Percentiles rank a stretch among this genome's conserved stretches.
These are phyloP conservation scores for Dipus sagitta DNA, from an alignment of 2,797 vertebrate species.

Conservation along the genomic window DNA sequence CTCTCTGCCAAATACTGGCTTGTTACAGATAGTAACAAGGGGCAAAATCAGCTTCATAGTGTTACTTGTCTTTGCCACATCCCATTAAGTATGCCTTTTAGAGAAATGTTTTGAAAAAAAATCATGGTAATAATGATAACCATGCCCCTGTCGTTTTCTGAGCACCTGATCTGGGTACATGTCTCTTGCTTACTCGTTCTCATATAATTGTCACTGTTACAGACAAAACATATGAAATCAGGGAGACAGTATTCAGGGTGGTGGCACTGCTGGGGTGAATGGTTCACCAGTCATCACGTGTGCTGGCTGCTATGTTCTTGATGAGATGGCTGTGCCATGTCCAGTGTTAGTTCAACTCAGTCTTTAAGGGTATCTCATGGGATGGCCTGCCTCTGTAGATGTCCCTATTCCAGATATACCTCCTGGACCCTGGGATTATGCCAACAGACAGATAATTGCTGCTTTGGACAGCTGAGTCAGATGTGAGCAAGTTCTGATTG, in stretches of 20 bases:
- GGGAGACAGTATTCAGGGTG: background rate
- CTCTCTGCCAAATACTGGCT: background rate
- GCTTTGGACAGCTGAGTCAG: background rate
- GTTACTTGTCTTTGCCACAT: background rate
- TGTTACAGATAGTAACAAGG: background rate
- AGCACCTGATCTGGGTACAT: background rate
- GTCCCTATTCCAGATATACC: background rate
- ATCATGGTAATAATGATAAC: background rate
- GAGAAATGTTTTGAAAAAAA: background rate
- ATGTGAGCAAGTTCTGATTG: background rate
- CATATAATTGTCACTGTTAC: background rate
- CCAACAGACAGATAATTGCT: background rate
- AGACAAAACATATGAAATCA: background rate
- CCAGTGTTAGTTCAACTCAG: background rate
- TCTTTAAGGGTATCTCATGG: background rate
- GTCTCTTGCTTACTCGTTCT: background rate
- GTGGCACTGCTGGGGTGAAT: background rate
- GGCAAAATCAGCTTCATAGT: background rate
- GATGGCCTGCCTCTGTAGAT: background rate
- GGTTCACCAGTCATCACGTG: background rate
- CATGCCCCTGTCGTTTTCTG: accelerated
- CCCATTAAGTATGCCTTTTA: background rate
- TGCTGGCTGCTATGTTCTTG: background rate
- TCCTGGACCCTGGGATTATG: background rate
- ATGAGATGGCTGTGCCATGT: too few relatives aligned